These are phyloP conservation scores for Dusona sp. DNA, from an alignment of 2,888 invertebrate species.

Conservation along the genomic window DNA sequence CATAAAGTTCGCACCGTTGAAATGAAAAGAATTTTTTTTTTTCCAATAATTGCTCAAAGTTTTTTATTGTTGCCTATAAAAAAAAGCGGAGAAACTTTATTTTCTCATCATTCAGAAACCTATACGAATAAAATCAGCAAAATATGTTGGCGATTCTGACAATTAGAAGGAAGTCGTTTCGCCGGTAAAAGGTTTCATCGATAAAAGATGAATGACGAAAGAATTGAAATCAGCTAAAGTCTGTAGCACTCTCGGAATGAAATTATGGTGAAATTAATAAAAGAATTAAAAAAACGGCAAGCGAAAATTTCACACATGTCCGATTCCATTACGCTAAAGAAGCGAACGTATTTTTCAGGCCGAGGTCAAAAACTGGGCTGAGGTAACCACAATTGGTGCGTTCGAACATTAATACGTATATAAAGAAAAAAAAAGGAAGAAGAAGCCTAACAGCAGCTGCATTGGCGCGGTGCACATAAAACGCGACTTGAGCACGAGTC, in stretches of 20 bases:
- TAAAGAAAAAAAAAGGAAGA: slow-evolving; percentile 1
- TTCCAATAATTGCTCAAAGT: neutral
- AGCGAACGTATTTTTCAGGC: neutral
- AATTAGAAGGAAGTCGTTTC: no score
- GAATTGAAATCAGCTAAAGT: neutral
- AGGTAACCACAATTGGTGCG: slow-evolving; percentile 51
- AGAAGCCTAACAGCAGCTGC: slow-evolving; percentile 47
- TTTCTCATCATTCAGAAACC: no score
- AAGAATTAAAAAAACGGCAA: no score
- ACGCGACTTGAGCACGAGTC: slow-evolving; percentile 56
- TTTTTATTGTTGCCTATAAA: neutral
- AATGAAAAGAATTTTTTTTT: neutral
- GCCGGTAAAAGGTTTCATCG: no score
- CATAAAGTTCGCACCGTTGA: neutral
- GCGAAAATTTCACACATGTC: neutral
- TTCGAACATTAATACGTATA: slow-evolving; percentile 1
- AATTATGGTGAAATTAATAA: neutral
- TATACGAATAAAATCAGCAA: no score
- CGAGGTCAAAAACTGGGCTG: slow-evolving; percentile 50
- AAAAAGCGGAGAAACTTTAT: neutral
- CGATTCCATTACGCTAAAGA: slow-evolving; percentile 3
- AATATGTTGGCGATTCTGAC: no score
- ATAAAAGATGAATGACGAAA: no score
- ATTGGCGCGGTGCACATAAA: slow-evolving; percentile 50
- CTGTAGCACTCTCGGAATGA: neutral